phyloP scores from a whole-genome alignment of 2,797 vertebrate species.

The Poecilia picta region DNA sequence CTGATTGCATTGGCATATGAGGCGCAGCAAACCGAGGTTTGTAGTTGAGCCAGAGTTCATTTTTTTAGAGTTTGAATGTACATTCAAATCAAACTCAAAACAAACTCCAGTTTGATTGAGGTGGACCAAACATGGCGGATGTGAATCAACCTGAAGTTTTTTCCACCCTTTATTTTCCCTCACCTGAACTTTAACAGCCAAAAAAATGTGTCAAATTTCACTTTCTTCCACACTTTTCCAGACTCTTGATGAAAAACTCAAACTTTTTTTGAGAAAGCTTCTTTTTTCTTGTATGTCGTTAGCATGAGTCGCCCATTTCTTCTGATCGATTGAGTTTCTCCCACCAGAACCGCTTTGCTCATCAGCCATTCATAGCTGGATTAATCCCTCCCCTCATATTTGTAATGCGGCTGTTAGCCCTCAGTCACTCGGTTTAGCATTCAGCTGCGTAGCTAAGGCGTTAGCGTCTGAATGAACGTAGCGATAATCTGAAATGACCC shows the following conservation, averaged over 20 bases:
- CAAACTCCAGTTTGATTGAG: no score
- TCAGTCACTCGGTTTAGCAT: conserved; percentile 83
- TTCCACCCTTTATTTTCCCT: neutral
- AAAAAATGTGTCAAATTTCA: neutral
- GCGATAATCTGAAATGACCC: conserved; percentile 91
- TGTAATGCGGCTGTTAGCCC: conserved; percentile 64
- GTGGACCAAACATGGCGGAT: no score
- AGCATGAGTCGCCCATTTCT: conserved; percentile 3
- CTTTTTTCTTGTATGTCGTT: neutral
- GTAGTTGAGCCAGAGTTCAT: no score
- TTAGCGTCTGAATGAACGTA: conserved; percentile 87
- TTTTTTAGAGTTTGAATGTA: no score
- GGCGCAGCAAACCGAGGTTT: no score
- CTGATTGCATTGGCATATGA: no score
- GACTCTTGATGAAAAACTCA: neutral
- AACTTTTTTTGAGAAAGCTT: neutral
- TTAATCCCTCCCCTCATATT: conserved; percentile 73
- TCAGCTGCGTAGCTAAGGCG: conserved; percentile 91
- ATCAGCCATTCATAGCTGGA: conserved; percentile 78
- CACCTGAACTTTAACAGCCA: neutral
- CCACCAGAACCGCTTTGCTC: conserved; percentile 63
- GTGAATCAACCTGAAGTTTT: neutral
- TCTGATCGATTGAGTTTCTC: conserved; percentile 26
- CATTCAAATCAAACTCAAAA: no score
- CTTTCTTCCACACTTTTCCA: neutral